phyloP scores from a whole-genome alignment of 2,888 invertebrate genomes.

The Incurvaria masculella region DNA sequence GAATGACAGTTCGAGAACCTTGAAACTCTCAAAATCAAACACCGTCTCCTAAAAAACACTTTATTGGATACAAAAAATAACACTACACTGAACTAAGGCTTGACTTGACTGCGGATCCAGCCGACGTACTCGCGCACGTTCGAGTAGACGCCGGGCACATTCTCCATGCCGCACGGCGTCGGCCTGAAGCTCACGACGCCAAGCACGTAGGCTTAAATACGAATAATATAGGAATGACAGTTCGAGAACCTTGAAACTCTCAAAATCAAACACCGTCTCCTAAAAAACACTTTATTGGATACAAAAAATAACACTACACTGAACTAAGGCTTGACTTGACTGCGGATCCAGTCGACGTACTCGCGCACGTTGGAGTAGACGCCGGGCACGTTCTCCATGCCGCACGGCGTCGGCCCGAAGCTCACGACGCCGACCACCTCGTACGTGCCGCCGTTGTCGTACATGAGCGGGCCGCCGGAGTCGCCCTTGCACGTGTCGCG shows the following conservation, averaged over 20 bases:
- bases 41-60: no score
- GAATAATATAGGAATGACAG: no score
- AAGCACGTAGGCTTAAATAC: no score
- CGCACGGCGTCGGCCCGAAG: conserved; percentile 61
- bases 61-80: neutral
- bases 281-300: neutral
- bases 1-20: no score
- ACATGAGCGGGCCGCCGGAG: conserved; percentile 63
- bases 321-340: conserved; percentile 26
- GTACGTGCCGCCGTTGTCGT: conserved; percentile 22
- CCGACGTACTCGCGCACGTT: conserved; percentile 52
- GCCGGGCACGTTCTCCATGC: conserved; percentile 56
- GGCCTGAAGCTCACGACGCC: conserved; percentile 66
- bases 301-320: neutral
- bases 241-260: no score
- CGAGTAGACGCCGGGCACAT: conserved; percentile 64
- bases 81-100: conserved; percentile 20
- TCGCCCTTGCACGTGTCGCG: conserved; percentile 62
- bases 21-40: no score
- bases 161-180: conserved; percentile 54
- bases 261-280: no score
- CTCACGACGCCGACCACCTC: conserved; percentile 57
- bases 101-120: conserved; percentile 53
- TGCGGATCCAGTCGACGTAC: conserved; percentile 58
- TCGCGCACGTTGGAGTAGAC: conserved; percentile 60